These are phyloP conservation scores for Protosalanx chinensis DNA, from an alignment of 2,797 vertebrate genomes.

Conservation along the genomic window DNA sequence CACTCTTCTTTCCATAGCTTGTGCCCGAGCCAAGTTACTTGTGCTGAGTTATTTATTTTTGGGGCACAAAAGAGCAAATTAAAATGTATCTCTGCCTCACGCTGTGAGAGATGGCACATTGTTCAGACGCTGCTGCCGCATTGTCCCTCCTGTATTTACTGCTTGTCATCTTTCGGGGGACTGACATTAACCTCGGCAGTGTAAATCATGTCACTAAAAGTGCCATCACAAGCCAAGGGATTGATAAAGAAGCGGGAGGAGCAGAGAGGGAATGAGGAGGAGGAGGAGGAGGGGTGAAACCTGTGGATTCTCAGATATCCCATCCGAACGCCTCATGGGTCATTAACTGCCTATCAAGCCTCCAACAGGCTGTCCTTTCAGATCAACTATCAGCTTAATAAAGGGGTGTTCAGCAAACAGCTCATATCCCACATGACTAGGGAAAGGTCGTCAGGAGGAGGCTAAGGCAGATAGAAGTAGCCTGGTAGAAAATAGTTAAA, in stretches of 20 bases:
- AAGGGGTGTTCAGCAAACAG: constrained; percentile 68
- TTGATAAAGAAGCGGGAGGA: constrained; percentile 45
- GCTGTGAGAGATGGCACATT: constrained; percentile 81
- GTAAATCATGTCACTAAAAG: constrained; percentile 89
- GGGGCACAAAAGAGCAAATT: constrained; percentile 79
- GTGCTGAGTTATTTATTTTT: constrained; percentile 27
- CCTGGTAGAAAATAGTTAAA: not conserved
- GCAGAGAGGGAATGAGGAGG: constrained; percentile 41
- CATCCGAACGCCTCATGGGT: constrained; percentile 67
- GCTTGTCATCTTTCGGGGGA: constrained; percentile 87
- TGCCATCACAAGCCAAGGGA: constrained; percentile 67
- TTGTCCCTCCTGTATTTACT: constrained; percentile 81
- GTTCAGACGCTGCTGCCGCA: constrained; percentile 77
- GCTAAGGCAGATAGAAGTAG: too few relatives aligned
- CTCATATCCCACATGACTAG: constrained; percentile 43
- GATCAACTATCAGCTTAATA: constrained; percentile 72
- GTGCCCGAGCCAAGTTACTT: constrained; percentile 76
- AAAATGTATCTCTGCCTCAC: constrained; percentile 79
- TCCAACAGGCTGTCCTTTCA: constrained; percentile 64
- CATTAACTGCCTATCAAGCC: constrained; percentile 78
- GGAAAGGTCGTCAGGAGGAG: not conserved
- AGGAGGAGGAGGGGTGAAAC: constrained; percentile 56
- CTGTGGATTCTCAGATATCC: constrained; percentile 77
- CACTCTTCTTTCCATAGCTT: constrained; percentile 76
- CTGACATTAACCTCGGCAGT: constrained; percentile 72